These are phyloP conservation scores for Cataglyphis cursor DNA, from an alignment of 2,888 invertebrate species.

Conservation along the genomic window DNA sequence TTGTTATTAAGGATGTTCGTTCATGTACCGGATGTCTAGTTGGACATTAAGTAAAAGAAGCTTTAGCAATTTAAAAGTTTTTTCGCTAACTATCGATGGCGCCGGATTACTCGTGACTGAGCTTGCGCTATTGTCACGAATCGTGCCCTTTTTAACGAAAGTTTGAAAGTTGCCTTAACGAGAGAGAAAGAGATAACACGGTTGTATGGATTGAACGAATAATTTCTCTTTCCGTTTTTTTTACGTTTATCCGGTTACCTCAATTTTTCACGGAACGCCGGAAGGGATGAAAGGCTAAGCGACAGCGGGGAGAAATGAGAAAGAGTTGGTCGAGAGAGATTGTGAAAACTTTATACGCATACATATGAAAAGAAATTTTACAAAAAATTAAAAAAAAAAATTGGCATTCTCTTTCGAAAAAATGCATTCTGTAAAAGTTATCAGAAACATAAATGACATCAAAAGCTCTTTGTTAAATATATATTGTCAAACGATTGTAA, in stretches of 20 bases:
- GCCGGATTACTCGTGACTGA: slow-evolving; percentile 18
- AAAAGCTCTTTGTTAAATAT: not conserved
- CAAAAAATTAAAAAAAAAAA: slow-evolving; percentile 1
- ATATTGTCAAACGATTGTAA: not conserved
- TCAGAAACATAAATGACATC: not conserved
- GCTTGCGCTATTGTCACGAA: slow-evolving; percentile 44
- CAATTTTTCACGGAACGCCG: slow-evolving; percentile 19
- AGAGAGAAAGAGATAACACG: not conserved
- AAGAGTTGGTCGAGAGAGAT: not conserved
- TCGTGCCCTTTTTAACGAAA: slow-evolving; percentile 10
- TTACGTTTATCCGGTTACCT: slow-evolving; percentile 26
- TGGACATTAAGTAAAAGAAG: slow-evolving; percentile 51
- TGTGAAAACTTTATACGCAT: not conserved
- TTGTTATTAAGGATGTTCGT: not conserved
- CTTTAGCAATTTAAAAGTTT: slow-evolving; percentile 63
- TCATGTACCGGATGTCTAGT: not conserved
- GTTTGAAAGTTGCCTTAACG: slow-evolving; percentile 33
- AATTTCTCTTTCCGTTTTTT: slow-evolving; percentile 24
- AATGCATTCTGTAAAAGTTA: not conserved
- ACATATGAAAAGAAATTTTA: not conserved
- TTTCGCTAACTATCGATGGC: slow-evolving; percentile 22
- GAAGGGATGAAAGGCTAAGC: not conserved
- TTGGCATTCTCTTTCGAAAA: not conserved
- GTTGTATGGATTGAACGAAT: not conserved
- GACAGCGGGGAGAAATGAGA: not conserved